A percentile compares a stretch with the other conserved stretches of the same genome.
phyloP scores from a whole-genome alignment of 1,140 invertebrate species.

The Mactra quadrangularis region DNA sequence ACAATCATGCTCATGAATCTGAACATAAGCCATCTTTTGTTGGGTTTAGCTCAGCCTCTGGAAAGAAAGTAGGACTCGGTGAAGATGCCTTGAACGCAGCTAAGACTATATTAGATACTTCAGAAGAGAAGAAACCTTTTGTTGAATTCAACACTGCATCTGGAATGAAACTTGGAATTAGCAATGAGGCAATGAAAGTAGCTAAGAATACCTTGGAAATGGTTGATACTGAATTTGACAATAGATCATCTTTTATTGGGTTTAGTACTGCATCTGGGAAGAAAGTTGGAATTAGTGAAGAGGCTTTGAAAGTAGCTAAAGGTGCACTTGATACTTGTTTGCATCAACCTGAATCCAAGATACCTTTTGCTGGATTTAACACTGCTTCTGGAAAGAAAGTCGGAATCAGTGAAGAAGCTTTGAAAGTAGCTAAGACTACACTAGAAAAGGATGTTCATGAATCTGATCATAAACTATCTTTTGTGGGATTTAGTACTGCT shows the following conservation, averaged over 20 bases:
- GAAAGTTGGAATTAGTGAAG: constrained; percentile 57
- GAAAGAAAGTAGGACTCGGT: constrained; percentile 16
- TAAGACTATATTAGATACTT: background rate
- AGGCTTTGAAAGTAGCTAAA: constrained; percentile 64
- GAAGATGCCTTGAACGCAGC: background rate
- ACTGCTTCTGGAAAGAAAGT: constrained; percentile 65
- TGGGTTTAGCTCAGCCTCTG: constrained; percentile 47
- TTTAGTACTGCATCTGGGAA: constrained; percentile 61
- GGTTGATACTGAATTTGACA: too few relatives aligned
- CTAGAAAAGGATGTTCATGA: background rate
- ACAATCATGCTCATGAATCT: background rate
- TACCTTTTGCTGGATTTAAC: constrained; percentile 9
- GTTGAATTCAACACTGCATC: background rate
- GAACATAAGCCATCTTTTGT: constrained; percentile 15
- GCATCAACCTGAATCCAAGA: background rate
- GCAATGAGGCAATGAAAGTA: too few relatives aligned
- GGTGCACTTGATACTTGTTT: constrained; percentile 37
- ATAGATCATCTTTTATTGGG: constrained; percentile 1
- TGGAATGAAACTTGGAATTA: background rate
- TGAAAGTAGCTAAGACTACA: constrained; percentile 33
- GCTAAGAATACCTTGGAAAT: too few relatives aligned
- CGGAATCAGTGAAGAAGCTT: constrained; percentile 61
- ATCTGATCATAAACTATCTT: background rate
- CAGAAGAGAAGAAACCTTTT: background rate
- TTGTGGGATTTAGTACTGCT: constrained; percentile 46